These are phyloP conservation scores for Clivina fossor DNA, from an alignment of 2,888 invertebrate species.

Conservation along the genomic window DNA sequence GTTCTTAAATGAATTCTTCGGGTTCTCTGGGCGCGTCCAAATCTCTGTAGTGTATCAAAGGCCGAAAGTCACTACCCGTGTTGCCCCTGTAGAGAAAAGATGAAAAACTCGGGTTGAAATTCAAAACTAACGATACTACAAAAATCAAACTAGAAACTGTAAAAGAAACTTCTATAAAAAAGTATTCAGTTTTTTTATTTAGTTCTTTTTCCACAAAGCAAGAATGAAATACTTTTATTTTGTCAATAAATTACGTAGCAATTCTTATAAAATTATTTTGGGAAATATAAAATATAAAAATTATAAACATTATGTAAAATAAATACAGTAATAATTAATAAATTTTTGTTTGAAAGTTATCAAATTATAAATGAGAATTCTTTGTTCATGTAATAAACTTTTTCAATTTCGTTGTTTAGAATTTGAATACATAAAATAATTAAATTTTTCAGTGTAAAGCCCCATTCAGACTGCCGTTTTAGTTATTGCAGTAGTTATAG, in stretches of 20 bases:
- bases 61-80: conserved; percentile 75
- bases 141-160: conserved; percentile 3
- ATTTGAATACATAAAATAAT: no score
- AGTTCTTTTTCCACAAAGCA: not conserved
- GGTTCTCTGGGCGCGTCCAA: conserved; percentile 91
- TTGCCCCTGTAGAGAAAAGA: conserved; percentile 68
- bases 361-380: no score
- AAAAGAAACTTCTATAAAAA: conserved; percentile 11
- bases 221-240: not conserved
- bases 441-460: no score
- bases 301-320: no score
- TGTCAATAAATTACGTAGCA: not conserved
- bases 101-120: not conserved
- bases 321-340: no score
- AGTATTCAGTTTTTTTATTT: not conserved
- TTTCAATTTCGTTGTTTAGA: no score
- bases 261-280: not conserved
- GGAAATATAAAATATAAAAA: not conserved
- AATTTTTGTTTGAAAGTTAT: no score
- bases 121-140: not conserved
- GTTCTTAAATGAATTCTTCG: conserved; percentile 82
- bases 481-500: no score
- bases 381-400: no score
- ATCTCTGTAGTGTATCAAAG: conserved; percentile 90
- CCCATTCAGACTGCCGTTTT: no score